phyloP scores from a whole-genome alignment of 2,797 vertebrate genomes.

The Ficedula albicollis region DNA sequence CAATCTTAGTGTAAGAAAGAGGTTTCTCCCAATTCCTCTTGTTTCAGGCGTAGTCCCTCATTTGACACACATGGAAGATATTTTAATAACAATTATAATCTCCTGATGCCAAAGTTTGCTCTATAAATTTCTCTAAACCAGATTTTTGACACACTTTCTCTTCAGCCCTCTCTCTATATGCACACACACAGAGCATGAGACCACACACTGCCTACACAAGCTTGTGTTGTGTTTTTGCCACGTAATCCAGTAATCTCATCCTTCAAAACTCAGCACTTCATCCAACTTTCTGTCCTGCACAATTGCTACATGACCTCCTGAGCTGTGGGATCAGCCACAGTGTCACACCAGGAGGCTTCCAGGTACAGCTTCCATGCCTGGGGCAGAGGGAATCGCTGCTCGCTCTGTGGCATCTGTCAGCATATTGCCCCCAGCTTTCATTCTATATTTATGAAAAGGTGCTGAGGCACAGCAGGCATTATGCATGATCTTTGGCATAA shows the following conservation, averaged over 20 bases:
- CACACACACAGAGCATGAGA: not conserved
- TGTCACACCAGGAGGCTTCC: not conserved
- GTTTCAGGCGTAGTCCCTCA: not conserved
- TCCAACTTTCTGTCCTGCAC: not conserved
- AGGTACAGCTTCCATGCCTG: not conserved
- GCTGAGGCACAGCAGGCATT: conserved; percentile 15
- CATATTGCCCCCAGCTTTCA: not conserved
- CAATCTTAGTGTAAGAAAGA: not conserved
- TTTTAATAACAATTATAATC: not conserved
- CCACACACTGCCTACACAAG: not conserved
- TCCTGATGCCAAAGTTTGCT: not conserved
- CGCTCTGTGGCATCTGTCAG: conserved; percentile 14
- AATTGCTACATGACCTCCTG: not conserved
- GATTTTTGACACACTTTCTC: not conserved
- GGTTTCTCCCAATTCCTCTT: not conserved
- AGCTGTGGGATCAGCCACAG: not conserved
- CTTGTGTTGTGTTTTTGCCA: accelerated
- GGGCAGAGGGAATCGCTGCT: not conserved
- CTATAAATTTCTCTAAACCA: not conserved
- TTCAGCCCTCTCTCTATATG: not conserved
- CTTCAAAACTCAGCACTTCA: not conserved
- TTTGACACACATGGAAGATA: not conserved
- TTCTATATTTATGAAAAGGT: conserved; percentile 47
- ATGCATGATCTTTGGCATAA: conserved; percentile 3
- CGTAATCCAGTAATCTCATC: accelerated